Conservation (phyloP, 2,888 invertebrate genomes). For the Empis stercorea region DNA sequence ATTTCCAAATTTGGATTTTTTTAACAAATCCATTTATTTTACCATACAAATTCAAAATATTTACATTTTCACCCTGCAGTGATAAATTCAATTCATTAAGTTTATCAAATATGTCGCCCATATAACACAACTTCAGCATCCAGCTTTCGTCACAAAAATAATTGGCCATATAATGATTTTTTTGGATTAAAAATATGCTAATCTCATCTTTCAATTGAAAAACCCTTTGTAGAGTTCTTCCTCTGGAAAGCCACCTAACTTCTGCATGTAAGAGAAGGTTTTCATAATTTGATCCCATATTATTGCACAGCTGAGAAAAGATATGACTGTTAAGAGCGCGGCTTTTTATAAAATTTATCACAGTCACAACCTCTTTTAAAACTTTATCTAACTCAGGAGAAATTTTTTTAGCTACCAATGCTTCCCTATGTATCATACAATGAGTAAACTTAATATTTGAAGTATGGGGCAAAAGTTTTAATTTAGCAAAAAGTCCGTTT, state of each 20-base stretch:
- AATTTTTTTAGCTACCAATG: background rate
- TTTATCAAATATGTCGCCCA: background rate
- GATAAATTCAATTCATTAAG: background rate
- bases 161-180: background rate
- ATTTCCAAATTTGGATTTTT: background rate
- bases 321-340: background rate
- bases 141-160: background rate
- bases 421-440: conserved; percentile 5
- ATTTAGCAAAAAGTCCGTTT: background rate
- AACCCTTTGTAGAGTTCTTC: background rate
- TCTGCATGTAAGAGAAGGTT: background rate
- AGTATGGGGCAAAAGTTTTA: background rate
- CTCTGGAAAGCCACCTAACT: background rate
- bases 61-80: background rate
- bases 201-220: background rate
- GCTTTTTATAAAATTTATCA: background rate
- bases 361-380: background rate
- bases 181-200: background rate
- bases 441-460: conserved; percentile 1
- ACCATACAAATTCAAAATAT: background rate
- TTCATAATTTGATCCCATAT: background rate
- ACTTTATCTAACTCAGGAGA: background rate
- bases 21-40: background rate
- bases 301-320: background rate
- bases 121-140: background rate